A percentile compares a stretch with the other conserved stretches of the same genome.
These are phyloP conservation scores for Tragelaphus strepsiceros DNA, from an alignment of 2,113 vertebrate genomes.

Conservation along the genomic window DNA sequence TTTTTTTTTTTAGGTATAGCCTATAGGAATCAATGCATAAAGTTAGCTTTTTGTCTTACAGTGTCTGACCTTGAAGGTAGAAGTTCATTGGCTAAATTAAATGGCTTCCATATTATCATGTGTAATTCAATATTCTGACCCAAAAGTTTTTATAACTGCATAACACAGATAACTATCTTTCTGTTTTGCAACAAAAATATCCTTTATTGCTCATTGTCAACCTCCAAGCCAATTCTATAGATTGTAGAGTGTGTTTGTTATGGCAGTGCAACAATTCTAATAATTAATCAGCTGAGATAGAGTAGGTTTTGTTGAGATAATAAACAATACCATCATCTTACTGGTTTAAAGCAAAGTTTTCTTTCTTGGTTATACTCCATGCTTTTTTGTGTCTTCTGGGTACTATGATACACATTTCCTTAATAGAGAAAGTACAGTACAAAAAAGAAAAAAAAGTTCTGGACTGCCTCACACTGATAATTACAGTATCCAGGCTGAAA, in stretches of 20 bases:
- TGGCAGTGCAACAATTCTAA: background rate
- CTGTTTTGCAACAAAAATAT: background rate
- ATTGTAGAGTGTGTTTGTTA: background rate
- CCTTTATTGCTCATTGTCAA: background rate
- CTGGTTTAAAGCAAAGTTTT: background rate
- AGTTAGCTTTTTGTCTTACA: conserved; percentile 37
- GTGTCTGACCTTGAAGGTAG: background rate
- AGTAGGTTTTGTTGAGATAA: background rate
- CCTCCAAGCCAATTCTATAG: background rate
- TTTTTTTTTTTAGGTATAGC: background rate
- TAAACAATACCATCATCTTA: background rate
- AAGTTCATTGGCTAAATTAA: background rate
- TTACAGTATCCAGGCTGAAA: background rate
- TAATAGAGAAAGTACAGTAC: background rate
- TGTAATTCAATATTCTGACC: background rate
- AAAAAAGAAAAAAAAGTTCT: background rate
- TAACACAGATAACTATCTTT: background rate
- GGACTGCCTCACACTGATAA: background rate
- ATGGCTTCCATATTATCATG: background rate
- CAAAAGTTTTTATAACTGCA: background rate
- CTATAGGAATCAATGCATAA: background rate
- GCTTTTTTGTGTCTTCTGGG: background rate
- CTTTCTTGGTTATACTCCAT: background rate
- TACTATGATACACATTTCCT: background rate
- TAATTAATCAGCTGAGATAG: background rate